Percentiles rank a stretch among this genome's conserved stretches.
Conservation (phyloP, 2,113 vertebrate species). For the Lophura nycthemera region DNA sequence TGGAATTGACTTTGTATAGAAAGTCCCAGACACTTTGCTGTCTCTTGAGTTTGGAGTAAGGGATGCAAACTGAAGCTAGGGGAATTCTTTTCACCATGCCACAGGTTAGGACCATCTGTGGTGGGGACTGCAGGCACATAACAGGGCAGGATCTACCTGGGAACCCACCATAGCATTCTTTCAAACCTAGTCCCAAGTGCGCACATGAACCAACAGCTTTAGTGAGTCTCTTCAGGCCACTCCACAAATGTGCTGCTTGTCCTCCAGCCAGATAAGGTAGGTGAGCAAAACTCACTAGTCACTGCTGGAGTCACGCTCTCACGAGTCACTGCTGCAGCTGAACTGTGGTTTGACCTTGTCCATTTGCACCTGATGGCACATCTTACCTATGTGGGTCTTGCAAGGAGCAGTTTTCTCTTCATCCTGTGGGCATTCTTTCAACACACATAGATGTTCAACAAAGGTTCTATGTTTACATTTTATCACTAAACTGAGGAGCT, state of each 20-base stretch:
- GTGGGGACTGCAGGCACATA: not conserved
- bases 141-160: not conserved
- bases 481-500: not conserved
- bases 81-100: not conserved
- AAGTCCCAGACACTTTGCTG: not conserved
- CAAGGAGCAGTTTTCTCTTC: not conserved
- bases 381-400: not conserved
- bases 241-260: not conserved
- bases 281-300: not conserved
- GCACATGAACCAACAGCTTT: not conserved
- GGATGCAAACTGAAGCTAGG: not conserved
- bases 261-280: fast-evolving
- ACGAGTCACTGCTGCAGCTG: not conserved
- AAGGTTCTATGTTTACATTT: not conserved
- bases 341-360: not conserved
- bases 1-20: not conserved
- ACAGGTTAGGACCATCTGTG: too few species aligned
- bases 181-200: not conserved
- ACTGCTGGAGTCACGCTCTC: too few species aligned
- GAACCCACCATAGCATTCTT: fast-evolving
- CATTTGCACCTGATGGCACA: not conserved
- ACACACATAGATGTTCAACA: not conserved
- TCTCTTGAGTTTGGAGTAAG: not conserved
- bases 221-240: not conserved
- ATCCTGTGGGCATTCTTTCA: not conserved